Conservation (phyloP, 2,113 vertebrate species). For the Bufo bufo region DNA sequence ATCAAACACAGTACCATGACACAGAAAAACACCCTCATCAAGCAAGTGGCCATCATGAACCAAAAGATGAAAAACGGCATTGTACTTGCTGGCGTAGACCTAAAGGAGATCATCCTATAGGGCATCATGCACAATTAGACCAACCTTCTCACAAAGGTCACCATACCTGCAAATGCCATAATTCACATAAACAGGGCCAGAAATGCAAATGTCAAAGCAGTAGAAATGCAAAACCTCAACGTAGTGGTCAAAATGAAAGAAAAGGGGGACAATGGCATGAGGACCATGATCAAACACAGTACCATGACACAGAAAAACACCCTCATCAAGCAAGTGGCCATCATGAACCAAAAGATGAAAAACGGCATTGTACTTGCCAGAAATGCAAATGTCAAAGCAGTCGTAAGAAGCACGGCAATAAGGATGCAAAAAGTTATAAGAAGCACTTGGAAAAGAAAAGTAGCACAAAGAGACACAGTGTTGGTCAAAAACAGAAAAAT, state of each 20-base stretch:
- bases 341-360: neutral
- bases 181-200: neutral
- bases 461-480: neutral
- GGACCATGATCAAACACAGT: too few species aligned
- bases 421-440: neutral
- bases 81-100: neutral
- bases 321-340: neutral
- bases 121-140: neutral
- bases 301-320: too few species aligned
- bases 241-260: too few species aligned
- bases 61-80: neutral
- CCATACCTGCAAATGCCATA: neutral
- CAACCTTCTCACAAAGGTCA: neutral
- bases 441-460: too few species aligned
- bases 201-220: neutral
- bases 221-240: too few species aligned
- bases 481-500: neutral
- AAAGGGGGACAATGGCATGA: too few species aligned
- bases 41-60: neutral
- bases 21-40: neutral
- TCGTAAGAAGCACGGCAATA: neutral
- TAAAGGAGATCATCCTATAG: neutral
- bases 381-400: constrained; percentile 1
- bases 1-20: neutral
- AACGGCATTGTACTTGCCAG: neutral